Conservation (phyloP, 1,140 invertebrate genomes). For the Pachyrhynchus sulphureomaculatus region DNA sequence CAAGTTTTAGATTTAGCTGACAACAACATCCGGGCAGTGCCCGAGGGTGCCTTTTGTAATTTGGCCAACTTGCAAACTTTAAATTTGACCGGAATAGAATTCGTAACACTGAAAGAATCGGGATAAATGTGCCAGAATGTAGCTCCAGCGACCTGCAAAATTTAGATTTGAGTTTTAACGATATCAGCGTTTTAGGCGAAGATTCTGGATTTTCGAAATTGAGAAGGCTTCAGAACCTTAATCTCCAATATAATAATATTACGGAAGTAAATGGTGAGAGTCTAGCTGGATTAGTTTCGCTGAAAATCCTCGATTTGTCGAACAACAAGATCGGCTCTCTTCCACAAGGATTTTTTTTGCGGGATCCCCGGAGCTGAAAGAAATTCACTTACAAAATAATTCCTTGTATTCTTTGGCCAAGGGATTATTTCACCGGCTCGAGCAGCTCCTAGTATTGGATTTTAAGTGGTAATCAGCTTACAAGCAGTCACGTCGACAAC, state of each 20-base stretch:
- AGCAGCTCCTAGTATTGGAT: constrained; percentile 82
- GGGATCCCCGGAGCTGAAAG: constrained; percentile 73
- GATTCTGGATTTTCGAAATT: constrained; percentile 72
- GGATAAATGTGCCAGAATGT: constrained; percentile 59
- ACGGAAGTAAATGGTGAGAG: constrained; percentile 76
- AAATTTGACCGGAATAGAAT: constrained; percentile 83
- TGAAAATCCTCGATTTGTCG: constrained; percentile 81
- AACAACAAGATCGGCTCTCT: constrained; percentile 76
- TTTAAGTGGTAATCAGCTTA: constrained; percentile 83
- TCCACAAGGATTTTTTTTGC: constrained; percentile 77
- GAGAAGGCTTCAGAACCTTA: constrained; percentile 71
- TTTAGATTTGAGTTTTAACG: constrained; percentile 78
- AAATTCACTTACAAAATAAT: constrained; percentile 81
- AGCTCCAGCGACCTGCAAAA: constrained; percentile 64
- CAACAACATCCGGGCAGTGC: constrained; percentile 78
- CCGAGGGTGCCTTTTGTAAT: constrained; percentile 73
- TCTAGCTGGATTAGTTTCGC: constrained; percentile 69
- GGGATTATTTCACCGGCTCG: constrained; percentile 79
- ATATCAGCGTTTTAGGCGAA: constrained; percentile 68
- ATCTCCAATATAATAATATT: constrained; percentile 81
- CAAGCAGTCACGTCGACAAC: constrained; percentile 77
- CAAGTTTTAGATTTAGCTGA: constrained; percentile 76
- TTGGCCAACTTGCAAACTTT: constrained; percentile 76
- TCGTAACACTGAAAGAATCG: constrained; percentile 69
- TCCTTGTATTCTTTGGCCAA: constrained; percentile 75